These are phyloP conservation scores for Muschampia plurimacula DNA, from an alignment of 2,888 invertebrate genomes.

Conservation along the genomic window DNA sequence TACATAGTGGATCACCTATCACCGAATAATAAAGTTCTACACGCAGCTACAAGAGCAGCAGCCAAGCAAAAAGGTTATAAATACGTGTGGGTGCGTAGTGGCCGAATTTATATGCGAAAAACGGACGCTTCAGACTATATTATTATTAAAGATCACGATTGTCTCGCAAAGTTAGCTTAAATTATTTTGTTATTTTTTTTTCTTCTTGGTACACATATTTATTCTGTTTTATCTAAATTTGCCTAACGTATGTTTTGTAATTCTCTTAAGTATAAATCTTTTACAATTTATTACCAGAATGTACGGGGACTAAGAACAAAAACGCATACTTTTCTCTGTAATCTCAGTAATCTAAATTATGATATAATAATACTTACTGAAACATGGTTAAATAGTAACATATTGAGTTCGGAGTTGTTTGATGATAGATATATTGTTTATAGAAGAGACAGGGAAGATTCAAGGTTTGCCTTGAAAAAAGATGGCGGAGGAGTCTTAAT, in stretches of 20 bases:
- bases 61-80: conserved; percentile 6
- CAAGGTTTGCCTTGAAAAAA: not conserved
- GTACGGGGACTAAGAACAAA: conserved; percentile 29
- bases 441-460: conserved; percentile 24
- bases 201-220: no score
- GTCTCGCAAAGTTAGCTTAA: not conserved
- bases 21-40: not conserved
- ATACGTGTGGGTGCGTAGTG: not conserved
- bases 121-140: not conserved
- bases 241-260: no score
- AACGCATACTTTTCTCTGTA: conserved; percentile 22
- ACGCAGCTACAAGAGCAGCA: not conserved
- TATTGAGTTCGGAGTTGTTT: conserved; percentile 30
- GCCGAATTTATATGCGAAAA: not conserved
- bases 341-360: conserved; percentile 14
- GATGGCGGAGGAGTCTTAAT: not conserved
- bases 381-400: not conserved
- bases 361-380: conserved; percentile 33
- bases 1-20: conserved; percentile 4
- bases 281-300: conserved; percentile 32
- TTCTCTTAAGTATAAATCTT: no score
- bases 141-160: not conserved
- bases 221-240: no score
- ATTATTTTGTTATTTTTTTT: not conserved
- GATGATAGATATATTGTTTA: conserved; percentile 35